A percentile compares a stretch with the other conserved stretches of the same genome.
phyloP scores from a whole-genome alignment of 2,113 vertebrate genomes.

The Oreochromis tanganicae region DNA sequence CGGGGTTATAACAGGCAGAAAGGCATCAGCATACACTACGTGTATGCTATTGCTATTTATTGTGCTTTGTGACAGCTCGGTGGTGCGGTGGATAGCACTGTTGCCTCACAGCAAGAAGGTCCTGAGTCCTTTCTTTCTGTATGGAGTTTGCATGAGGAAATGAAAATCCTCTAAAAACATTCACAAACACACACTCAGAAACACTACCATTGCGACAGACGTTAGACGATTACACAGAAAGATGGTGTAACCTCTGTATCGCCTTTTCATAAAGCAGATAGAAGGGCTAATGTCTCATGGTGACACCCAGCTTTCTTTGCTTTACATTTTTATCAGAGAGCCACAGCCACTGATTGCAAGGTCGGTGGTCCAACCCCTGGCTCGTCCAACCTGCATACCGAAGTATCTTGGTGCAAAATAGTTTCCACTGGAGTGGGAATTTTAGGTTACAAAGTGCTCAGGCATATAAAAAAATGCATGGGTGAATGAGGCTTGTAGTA shows the following conservation, averaged over 20 bases:
- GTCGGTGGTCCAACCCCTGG: neutral
- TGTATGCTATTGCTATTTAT: neutral
- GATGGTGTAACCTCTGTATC: neutral
- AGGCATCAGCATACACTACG: neutral
- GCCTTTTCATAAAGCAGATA: neutral
- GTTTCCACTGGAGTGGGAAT: neutral
- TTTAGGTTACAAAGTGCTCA: neutral
- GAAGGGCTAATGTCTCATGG: neutral
- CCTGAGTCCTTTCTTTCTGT: neutral
- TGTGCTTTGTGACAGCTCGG: neutral
- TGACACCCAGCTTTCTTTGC: neutral
- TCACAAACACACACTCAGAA: neutral
- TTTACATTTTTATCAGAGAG: neutral
- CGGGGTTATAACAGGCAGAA: neutral
- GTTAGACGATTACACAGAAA: conserved; percentile 16
- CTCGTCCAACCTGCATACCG: neutral
- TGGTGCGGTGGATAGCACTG: neutral
- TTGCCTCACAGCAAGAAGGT: neutral
- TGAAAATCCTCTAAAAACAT: neutral
- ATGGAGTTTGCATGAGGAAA: conserved; percentile 5
- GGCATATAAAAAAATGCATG: neutral
- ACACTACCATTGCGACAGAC: neutral
- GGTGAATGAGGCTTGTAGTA: neutral
- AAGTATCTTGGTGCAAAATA: neutral
- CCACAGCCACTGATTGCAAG: neutral